Evolutionary conservation across 2,797 vertebrate genomes (phyloP).

Genomic region (Chiloscyllium punctatum): DNA sequence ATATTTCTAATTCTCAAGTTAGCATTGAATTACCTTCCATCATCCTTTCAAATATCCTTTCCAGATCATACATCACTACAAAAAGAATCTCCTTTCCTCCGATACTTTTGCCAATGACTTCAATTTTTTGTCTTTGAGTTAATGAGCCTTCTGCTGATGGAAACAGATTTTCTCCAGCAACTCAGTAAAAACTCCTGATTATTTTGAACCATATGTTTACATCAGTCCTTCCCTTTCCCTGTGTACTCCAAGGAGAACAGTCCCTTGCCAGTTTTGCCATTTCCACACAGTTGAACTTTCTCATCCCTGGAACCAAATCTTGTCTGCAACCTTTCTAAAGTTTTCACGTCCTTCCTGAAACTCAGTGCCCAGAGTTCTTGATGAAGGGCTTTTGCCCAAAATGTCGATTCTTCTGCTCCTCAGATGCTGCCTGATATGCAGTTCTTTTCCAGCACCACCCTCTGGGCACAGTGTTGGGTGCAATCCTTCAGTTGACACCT

Average conservation of each 20-base stretch:
- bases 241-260: not conserved
- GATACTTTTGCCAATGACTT: not conserved
- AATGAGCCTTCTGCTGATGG: not conserved
- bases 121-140: not conserved
- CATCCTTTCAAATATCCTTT: not conserved
- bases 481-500: too few species aligned
- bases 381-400: too few species aligned
- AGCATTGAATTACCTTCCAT: not conserved
- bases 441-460: too few species aligned
- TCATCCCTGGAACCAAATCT: not conserved
- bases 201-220: not conserved
- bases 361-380: not conserved
- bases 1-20: not conserved
- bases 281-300: not conserved
- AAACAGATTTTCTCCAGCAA: not conserved
- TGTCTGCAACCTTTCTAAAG: not conserved
- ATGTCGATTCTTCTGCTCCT: too few species aligned
- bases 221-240: not conserved
- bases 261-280: not conserved
- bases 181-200: not conserved
- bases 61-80: not conserved
- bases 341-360: not conserved
- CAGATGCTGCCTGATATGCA: too few species aligned
- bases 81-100: not conserved
- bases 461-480: too few species aligned